These are phyloP conservation scores for Mystacides longicornis DNA, from an alignment of 2,888 invertebrate species.

Conservation along the genomic window DNA sequence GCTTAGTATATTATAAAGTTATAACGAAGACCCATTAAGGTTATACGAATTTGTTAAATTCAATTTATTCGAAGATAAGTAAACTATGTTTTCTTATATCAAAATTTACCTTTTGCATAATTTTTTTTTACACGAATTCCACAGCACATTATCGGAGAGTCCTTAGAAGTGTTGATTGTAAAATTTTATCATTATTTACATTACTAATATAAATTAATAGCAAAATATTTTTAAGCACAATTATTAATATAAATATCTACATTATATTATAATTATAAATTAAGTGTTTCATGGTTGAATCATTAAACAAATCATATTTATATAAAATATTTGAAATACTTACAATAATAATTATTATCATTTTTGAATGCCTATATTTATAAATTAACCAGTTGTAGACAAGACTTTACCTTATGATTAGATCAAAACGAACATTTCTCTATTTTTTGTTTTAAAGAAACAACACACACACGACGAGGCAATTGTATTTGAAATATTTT, in stretches of 20 bases:
- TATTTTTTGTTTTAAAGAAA: slow-evolving; percentile 2
- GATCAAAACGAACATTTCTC: slow-evolving; percentile 1
- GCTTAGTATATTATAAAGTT: too few relatives aligned
- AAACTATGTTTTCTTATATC: too few relatives aligned
- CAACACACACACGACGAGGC: not conserved
- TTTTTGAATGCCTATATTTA: slow-evolving; percentile 7
- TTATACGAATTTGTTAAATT: too few relatives aligned
- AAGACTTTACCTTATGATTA: slow-evolving; percentile 3
- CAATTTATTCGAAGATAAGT: too few relatives aligned
- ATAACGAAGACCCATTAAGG: too few relatives aligned
- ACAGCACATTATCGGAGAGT: too few relatives aligned
- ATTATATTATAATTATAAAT: not conserved
- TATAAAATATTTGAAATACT: slow-evolving; percentile 1
- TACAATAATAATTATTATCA: not conserved
- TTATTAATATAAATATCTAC: slow-evolving; percentile 1
- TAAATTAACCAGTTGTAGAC: not conserved
- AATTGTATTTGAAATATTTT: too few relatives aligned
- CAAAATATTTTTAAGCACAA: not conserved
- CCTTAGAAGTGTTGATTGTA: too few relatives aligned
- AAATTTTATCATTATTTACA: slow-evolving; percentile 2
- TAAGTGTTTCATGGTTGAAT: not conserved
- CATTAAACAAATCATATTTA: not conserved
- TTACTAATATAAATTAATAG: not conserved
- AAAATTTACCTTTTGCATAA: too few relatives aligned
- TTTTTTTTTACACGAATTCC: too few relatives aligned